Percentiles rank a stretch among this genome's conserved stretches.
These are phyloP conservation scores for Ptilorrhoa leucosticta DNA, from an alignment of 2,113 vertebrate species.

Conservation along the genomic window DNA sequence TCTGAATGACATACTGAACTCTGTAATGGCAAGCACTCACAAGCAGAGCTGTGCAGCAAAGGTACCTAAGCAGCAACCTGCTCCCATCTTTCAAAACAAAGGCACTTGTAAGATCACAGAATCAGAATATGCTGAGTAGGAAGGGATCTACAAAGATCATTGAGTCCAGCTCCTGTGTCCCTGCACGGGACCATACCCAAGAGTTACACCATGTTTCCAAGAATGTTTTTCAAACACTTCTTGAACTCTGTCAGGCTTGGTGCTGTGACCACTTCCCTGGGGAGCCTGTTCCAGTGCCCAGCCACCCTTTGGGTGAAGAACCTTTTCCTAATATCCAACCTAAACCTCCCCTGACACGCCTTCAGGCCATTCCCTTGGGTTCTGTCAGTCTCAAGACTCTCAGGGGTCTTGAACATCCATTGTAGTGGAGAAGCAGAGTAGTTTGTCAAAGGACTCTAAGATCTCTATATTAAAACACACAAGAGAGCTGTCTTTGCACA, in stretches of 20 bases:
- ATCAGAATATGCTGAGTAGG: background rate
- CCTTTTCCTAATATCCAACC: background rate
- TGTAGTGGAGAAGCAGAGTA: background rate
- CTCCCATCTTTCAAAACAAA: background rate
- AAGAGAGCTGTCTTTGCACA: background rate
- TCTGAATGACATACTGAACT: background rate
- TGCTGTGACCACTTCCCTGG: background rate
- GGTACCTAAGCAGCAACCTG: background rate
- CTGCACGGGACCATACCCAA: background rate
- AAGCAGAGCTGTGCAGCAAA: background rate
- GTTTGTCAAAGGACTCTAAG: background rate
- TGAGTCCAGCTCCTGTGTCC: background rate
- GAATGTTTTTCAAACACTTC: background rate
- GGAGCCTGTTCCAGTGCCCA: background rate
- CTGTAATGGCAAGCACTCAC: background rate
- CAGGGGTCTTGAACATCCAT: fast-evolving
- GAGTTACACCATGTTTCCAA: background rate
- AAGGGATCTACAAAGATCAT: background rate
- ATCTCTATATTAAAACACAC: background rate
- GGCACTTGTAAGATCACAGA: background rate
- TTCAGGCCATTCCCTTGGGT: background rate
- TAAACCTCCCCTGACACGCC: background rate
- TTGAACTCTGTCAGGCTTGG: background rate
- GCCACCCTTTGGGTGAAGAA: fast-evolving
- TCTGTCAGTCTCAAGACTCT: background rate